Conservation (phyloP, 2,113 vertebrate genomes). For the Galbula dea region DNA sequence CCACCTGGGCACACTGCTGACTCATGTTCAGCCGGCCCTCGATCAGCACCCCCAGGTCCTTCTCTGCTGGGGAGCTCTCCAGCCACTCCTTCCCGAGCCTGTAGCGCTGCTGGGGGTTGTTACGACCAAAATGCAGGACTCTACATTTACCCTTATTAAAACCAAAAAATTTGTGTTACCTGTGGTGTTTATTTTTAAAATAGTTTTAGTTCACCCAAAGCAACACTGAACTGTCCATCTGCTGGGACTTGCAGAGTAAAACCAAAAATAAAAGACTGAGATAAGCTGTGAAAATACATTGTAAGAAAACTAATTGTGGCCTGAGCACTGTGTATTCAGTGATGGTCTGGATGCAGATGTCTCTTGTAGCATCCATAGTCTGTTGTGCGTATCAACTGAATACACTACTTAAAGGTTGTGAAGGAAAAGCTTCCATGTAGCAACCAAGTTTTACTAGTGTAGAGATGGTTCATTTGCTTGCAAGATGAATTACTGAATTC, state of each 20-base stretch:
- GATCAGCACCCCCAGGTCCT: no score
- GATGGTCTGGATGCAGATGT: background rate
- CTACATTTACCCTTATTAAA: no score
- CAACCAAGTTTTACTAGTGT: background rate
- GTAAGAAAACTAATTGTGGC: background rate
- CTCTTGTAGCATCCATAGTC: background rate
- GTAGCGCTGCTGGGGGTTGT: no score
- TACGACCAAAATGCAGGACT: no score
- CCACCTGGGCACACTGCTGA: no score
- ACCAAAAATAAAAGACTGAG: background rate
- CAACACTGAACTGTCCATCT: background rate
- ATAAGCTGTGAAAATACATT: constrained; percentile 22
- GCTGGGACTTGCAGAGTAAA: background rate
- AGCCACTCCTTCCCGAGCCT: no score
- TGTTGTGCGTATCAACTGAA: no score
- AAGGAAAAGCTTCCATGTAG: background rate
- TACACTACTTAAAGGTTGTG: no score
- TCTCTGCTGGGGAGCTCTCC: no score
- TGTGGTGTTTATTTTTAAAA: background rate
- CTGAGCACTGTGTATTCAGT: accelerated
- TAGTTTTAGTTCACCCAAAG: background rate
- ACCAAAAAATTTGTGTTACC: background rate
- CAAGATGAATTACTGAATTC: background rate
- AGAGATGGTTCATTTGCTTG: background rate
- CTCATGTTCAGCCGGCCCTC: no score